Percentiles rank a stretch among this genome's conserved stretches.
These are phyloP conservation scores for Polymixis flavicincta DNA, from an alignment of 2,888 invertebrate species.

Conservation along the genomic window DNA sequence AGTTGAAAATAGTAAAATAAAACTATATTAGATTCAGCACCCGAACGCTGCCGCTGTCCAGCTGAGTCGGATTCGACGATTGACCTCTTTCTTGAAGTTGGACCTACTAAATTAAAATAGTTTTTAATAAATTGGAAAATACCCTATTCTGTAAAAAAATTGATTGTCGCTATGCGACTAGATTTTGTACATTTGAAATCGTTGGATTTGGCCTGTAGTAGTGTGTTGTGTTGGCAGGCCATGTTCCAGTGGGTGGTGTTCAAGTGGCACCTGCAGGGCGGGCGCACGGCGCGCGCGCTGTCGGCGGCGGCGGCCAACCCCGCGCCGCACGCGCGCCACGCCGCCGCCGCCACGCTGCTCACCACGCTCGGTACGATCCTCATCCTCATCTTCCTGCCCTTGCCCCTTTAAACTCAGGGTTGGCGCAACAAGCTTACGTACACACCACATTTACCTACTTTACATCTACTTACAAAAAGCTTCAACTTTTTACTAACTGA, in stretches of 20 bases:
- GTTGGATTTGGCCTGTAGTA: neutral
- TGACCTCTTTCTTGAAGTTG: no score
- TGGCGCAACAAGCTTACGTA: neutral
- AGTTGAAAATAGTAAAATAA: no score
- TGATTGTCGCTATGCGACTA: no score
- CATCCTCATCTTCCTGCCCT: neutral
- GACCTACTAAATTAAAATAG: no score
- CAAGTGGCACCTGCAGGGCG: slow-evolving; percentile 88
- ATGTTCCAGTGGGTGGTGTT: slow-evolving; percentile 90
- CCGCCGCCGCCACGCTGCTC: slow-evolving; percentile 87
- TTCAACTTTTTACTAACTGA: neutral
- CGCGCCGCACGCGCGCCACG: slow-evolving; percentile 83
- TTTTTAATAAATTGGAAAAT: no score
- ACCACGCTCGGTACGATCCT: slow-evolving; percentile 70
- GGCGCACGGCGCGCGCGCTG: slow-evolving; percentile 85
- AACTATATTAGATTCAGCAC: no score
- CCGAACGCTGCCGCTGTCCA: no score
- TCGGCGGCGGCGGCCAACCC: slow-evolving; percentile 86
- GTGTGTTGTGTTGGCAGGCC: slow-evolving; percentile 70
- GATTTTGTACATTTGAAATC: neutral
- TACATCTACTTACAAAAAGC: neutral
- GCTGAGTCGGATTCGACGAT: no score
- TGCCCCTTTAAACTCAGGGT: neutral
- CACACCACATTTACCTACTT: neutral
- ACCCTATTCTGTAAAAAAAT: no score